Conservation (phyloP, 2,888 invertebrate species). For the Agriotes lineatus region DNA sequence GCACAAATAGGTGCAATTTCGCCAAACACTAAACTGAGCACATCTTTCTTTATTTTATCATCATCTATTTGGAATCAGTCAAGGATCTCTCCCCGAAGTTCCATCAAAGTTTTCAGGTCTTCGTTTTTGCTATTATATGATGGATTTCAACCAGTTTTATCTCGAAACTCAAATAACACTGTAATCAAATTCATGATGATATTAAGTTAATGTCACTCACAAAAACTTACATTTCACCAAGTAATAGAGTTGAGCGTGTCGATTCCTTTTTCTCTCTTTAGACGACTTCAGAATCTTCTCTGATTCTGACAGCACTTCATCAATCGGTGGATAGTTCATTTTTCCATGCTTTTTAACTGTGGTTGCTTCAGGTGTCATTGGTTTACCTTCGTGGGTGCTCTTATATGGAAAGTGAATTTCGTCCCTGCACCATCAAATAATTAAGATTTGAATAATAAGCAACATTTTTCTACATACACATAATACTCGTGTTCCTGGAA, state of each 20-base stretch:
- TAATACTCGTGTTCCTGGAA: slow-evolving; percentile 85
- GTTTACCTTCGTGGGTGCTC: slow-evolving; percentile 70
- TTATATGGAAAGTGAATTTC: slow-evolving; percentile 66
- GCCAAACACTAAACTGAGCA: slow-evolving; percentile 77
- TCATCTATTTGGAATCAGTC: slow-evolving; percentile 66
- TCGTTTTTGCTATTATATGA: slow-evolving; percentile 73
- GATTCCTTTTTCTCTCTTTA: slow-evolving; percentile 73
- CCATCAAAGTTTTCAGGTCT: slow-evolving; percentile 73
- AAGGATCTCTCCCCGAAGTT: slow-evolving; percentile 73
- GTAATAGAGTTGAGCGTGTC: slow-evolving; percentile 80
- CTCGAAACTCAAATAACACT: slow-evolving; percentile 83
- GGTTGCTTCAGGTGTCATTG: slow-evolving; percentile 67
- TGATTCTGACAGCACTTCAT: slow-evolving; percentile 74
- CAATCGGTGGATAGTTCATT: slow-evolving; percentile 73
- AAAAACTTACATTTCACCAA: slow-evolving; percentile 75
- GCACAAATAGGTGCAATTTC: slow-evolving; percentile 90
- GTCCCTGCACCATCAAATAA: slow-evolving; percentile 67
- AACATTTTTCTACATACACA: slow-evolving; percentile 71
- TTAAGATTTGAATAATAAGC: too few relatives aligned
- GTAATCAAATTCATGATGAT: slow-evolving; percentile 53
- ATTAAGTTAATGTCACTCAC: background rate
- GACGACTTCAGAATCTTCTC: slow-evolving; percentile 66
- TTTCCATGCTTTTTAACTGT: slow-evolving; percentile 72
- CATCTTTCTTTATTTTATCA: slow-evolving; percentile 67
- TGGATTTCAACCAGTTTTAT: slow-evolving; percentile 79